Evolutionary conservation across 2,797 vertebrate species (phyloP).

Genomic region (Crax fasciolata): DNA sequence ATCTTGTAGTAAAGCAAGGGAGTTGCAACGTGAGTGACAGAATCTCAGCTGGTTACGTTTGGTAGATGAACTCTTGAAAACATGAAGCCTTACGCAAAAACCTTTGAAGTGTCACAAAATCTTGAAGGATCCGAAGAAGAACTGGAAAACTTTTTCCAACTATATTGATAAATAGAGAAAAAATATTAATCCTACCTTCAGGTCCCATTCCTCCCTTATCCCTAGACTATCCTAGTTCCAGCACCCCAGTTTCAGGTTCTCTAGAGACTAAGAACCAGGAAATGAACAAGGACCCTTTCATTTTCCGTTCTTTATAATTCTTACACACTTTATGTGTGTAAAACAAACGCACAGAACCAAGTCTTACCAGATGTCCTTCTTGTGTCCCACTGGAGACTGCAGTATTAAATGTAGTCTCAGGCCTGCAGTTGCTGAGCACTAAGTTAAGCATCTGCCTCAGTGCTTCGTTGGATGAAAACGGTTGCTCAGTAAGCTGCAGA

Average conservation of each 20-base stretch:
- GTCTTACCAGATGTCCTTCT: neutral
- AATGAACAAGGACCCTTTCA: neutral
- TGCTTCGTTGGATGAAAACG: neutral
- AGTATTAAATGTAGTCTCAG: neutral
- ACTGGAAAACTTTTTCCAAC: neutral
- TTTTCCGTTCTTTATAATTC: neutral
- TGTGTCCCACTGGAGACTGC: neutral
- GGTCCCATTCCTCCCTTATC: neutral
- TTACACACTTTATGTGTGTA: neutral
- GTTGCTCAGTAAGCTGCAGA: neutral
- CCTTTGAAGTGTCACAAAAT: neutral
- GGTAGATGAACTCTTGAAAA: neutral
- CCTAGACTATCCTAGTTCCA: neutral
- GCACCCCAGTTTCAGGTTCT: neutral
- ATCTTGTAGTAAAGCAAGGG: neutral
- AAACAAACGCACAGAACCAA: neutral
- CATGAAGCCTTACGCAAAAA: neutral
- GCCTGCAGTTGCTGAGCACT: neutral
- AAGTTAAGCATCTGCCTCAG: neutral
- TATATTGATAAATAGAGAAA: neutral
- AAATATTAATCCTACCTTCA: neutral
- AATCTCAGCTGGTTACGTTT: neutral
- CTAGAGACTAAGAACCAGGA: neutral
- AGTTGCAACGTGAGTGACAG: neutral
- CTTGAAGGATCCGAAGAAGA: neutral